Base-by-base conservation (phyloP, 2,113 vertebrate genomes). In the Daphoenositta chrysoptera region DNA sequence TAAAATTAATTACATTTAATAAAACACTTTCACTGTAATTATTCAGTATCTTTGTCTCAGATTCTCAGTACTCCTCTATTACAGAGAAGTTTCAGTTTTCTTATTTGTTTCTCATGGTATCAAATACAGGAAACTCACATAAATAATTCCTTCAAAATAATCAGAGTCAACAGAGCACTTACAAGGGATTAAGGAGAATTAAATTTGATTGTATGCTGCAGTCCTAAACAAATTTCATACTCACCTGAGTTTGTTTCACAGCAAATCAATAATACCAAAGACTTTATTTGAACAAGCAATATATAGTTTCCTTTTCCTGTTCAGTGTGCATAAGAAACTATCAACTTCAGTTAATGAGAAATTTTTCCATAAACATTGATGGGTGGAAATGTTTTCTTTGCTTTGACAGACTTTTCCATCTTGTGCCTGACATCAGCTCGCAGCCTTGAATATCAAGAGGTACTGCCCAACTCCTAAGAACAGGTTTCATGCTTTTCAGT, bases 151-250 rank as follows among this genome's bases (percentile, higher is more conserved):
- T 90, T 95, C 85, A 88, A 45, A 94, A 93, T 93, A 95, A 95
- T 92, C 72, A 64, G 75, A 96, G 56, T 90, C 76, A 94, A 81
- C 76, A 92, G 85, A 95, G 82, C 90, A 92, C 93, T 95, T 93
- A 63, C 68, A 78, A 95, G 68, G 88, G 64, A 97, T 96, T 97
- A 96, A 95, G 35, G 47, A 65, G 71, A 93, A 96, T 94, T 96
- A 90, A 88, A 94, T 95, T 93, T 93, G 81, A 45, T 83, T 70
- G 24, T 92, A 71, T 64, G 60, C 75, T 77, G 54, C 42, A 81
- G 33, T 73, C 54, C 88, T 83, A 95, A 90, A 88, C 79, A 96
- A 95, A 96, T 96, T 97, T 96, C 95, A 96, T 97, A 97, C 93
- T 87, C 51, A 96, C 93, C 93, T 96, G 94, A 88, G 68, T 86